phyloP scores from a whole-genome alignment of 2,797 vertebrate species.

The Pseudopleuronectes americanus region DNA sequence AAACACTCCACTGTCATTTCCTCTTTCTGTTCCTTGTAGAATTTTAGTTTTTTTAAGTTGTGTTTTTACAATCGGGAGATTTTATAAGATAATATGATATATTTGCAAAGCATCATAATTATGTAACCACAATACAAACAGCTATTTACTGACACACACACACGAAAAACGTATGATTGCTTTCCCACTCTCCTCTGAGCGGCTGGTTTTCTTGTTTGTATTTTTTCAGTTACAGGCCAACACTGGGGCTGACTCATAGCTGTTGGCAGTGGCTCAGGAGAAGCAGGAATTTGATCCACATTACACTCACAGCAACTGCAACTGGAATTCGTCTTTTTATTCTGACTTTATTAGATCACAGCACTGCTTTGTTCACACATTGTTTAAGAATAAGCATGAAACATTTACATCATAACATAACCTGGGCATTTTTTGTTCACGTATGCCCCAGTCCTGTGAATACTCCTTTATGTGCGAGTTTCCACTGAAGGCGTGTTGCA shows the following conservation, averaged over 20 bases:
- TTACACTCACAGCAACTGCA: slow-evolving; percentile 26
- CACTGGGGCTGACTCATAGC: slow-evolving; percentile 48
- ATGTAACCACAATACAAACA: neutral
- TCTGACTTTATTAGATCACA: slow-evolving; percentile 1
- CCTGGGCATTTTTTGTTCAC: neutral
- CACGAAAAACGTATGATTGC: neutral
- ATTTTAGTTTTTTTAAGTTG: neutral
- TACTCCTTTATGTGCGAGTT: slow-evolving; percentile 17
- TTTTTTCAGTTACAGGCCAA: slow-evolving; percentile 37
- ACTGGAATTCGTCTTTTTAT: slow-evolving; percentile 20
- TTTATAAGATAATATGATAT: neutral
- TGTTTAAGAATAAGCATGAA: neutral
- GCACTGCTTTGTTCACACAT: neutral
- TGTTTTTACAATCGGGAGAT: neutral
- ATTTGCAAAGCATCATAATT: neutral
- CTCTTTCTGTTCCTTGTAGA: neutral
- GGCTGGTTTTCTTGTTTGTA: slow-evolving; percentile 58
- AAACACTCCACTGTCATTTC: neutral
- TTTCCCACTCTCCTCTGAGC: slow-evolving; percentile 29
- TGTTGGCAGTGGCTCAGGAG: slow-evolving; percentile 45
- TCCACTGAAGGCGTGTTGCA: slow-evolving; percentile 14
- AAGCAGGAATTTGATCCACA: slow-evolving; percentile 41
- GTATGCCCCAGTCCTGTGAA: neutral
- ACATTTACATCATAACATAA: neutral
- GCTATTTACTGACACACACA: neutral